These are phyloP conservation scores for Intellagama lesueurii DNA, from an alignment of 2,797 vertebrate species.

Conservation along the genomic window DNA sequence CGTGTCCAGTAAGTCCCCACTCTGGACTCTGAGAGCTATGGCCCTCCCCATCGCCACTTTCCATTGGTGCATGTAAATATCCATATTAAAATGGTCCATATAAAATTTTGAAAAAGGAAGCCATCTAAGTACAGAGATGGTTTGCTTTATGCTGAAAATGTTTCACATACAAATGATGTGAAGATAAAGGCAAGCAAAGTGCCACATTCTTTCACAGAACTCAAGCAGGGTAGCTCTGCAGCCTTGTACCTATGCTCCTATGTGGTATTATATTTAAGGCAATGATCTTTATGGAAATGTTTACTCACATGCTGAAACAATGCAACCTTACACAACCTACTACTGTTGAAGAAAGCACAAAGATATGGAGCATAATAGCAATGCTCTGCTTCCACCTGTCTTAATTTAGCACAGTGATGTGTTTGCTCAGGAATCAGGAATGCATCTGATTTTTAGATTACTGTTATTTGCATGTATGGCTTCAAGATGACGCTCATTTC, in stretches of 20 bases:
- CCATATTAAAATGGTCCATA: too few relatives aligned
- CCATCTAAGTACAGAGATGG: background rate
- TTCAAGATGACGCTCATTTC: background rate
- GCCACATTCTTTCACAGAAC: conserved; percentile 19
- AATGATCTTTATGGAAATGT: conserved; percentile 23
- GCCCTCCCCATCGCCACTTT: background rate
- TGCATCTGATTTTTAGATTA: conserved; percentile 4
- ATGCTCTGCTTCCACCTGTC: background rate
- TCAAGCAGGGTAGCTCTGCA: background rate
- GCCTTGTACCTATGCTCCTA: conserved; percentile 34
- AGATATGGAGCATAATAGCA: background rate
- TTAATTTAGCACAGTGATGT: background rate
- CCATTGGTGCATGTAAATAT: too few relatives aligned
- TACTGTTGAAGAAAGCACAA: background rate
- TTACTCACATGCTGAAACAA: conserved; percentile 6
- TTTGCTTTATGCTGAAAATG: background rate
- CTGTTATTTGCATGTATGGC: conserved; percentile 39
- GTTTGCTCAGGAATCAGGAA: conserved; percentile 18
- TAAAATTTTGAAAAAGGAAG: conserved; percentile 29
- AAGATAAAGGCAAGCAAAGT: conserved; percentile 14
- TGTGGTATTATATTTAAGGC: conserved; percentile 7
- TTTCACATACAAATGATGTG: background rate
- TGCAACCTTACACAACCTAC: conserved; percentile 7
- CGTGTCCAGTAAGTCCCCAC: too few relatives aligned
- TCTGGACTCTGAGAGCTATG: background rate